These are phyloP conservation scores for Drosophila cardini DNA, from an alignment of 1,140 invertebrate species.

Conservation along the genomic window DNA sequence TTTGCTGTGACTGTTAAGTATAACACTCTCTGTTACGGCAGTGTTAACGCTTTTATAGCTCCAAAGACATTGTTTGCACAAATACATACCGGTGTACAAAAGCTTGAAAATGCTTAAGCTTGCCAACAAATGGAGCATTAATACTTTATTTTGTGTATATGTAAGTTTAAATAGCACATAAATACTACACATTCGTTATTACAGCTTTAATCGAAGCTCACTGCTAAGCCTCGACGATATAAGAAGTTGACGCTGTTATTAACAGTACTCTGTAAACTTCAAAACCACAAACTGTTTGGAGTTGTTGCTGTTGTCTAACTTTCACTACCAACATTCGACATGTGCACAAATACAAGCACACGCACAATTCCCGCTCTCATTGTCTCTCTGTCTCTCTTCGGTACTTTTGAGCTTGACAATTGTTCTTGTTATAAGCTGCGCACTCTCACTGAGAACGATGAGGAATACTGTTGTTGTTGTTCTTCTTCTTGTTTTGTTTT, in stretches of 20 bases:
- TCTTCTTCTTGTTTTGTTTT: slow-evolving; percentile 3
- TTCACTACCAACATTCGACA: slow-evolving; percentile 69
- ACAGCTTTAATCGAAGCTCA: slow-evolving; percentile 19
- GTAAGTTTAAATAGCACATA: too few species aligned
- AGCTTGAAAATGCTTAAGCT: too few species aligned
- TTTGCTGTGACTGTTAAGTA: slow-evolving; percentile 9
- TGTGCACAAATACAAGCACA: slow-evolving; percentile 31
- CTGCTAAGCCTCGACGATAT: slow-evolving; percentile 9
- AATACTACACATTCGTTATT: too few species aligned
- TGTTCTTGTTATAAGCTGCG: slow-evolving; percentile 33
- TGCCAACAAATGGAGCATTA: too few species aligned
- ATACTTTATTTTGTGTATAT: too few species aligned
- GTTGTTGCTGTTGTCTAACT: slow-evolving; percentile 54
- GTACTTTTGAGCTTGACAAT: slow-evolving; percentile 11
- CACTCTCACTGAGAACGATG: slow-evolving; percentile 46
- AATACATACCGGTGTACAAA: too few species aligned
- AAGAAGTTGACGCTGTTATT: slow-evolving; percentile 23
- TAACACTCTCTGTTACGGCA: slow-evolving; percentile 1
- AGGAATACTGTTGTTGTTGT: slow-evolving; percentile 20
- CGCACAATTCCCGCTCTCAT: neutral
- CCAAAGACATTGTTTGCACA: neutral
- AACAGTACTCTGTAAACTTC: slow-evolving; percentile 69
- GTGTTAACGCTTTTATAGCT: slow-evolving; percentile 1
- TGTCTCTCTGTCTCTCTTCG: slow-evolving; percentile 13
- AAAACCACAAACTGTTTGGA: slow-evolving; percentile 51